phyloP scores from a whole-genome alignment of 2,113 vertebrate species.

The Coptodon bakossiorum region DNA sequence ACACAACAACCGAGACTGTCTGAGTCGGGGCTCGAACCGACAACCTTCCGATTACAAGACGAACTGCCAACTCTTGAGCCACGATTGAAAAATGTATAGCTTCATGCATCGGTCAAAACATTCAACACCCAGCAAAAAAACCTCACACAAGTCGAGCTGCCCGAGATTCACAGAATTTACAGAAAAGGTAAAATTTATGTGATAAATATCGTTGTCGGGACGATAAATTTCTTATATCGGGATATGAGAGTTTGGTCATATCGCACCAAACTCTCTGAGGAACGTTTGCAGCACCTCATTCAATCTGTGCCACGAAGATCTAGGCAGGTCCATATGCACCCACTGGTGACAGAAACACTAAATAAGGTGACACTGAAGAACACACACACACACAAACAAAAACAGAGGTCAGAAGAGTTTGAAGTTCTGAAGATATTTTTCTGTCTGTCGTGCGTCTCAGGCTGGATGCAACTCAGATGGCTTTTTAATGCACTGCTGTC shows the following conservation, averaged over 20 bases:
- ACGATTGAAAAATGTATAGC: accelerated
- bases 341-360: neutral
- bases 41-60: no score
- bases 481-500: conserved; percentile 43
- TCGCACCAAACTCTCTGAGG: neutral
- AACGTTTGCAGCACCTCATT: neutral
- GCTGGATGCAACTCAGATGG: neutral
- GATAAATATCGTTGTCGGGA: accelerated
- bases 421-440: neutral
- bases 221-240: no score
- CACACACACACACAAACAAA: neutral
- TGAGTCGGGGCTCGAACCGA: no score
- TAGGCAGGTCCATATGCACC: accelerated
- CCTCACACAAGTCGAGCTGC: neutral
- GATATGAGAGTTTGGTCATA: accelerated
- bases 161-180: neutral
- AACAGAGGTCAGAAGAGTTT: neutral
- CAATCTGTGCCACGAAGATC: neutral
- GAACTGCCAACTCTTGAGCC: no score
- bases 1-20: no score
- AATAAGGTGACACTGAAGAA: neutral
- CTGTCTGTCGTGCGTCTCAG: neutral
- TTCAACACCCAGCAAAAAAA: neutral
- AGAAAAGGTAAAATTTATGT: no score
- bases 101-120: neutral